Evolutionary conservation across 2,797 vertebrate genomes (phyloP), one percentile per base, ranked within the genome.

Genomic region (Typhlichthys eigenmanni): DNA sequence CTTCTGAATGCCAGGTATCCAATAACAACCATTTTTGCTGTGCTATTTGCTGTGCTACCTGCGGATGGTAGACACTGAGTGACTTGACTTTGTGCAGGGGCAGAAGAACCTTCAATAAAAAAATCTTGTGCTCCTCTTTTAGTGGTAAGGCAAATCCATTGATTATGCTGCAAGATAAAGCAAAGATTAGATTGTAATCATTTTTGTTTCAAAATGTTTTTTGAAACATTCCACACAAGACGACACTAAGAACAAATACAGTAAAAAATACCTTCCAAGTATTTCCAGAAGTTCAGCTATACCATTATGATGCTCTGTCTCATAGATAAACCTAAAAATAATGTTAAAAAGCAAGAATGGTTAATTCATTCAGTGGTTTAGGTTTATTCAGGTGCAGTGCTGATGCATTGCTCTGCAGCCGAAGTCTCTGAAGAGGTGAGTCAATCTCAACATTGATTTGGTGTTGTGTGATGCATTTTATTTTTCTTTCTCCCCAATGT

Each of bases 51-150:
- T 13, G 13, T 14, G n/a, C 13, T 84, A 98, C 97, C 94, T 98
- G 97, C 72, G 97, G 97, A 79, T 98, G 97, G 90, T 98, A 98
- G 91, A 98, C 97, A 89, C 97, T 98, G 89, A 98, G 95, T 72
- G 96, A 98, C 86, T 98, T 98, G 80, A 98, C 97, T 95, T 98
- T 98, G 93, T 98, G 97, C 91, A 99, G 92, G 72, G 97, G 97
- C 90, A 99, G 87, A 82, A 99, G 92, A 91, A 99, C 96, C 92
- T 98, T 99, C 88, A 99, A 80, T 70, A 99, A 83, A 88, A 99
- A 99, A 88, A 98, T 97, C 93, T 99, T 99, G 96, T 99, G 97
- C 94, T 99, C 97, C 90, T 99, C 97, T 94, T 99, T 99, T 62
- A 99, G 93, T 69, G 97, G 97, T 93, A 99, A 96, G 94, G 97